Base-by-base conservation (phyloP, 2,888 invertebrate genomes). In the Molanna angustata region DNA sequence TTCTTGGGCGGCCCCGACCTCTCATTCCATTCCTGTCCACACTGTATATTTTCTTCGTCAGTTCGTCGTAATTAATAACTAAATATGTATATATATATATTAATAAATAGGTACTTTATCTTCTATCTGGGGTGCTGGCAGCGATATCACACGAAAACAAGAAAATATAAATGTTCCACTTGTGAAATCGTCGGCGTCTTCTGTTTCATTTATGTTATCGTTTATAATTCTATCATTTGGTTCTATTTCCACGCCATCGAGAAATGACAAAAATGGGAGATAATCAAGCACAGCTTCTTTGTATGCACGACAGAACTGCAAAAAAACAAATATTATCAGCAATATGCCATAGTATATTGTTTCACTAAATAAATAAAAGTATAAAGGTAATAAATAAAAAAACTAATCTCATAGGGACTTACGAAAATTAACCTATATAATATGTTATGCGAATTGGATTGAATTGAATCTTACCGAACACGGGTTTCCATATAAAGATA, bases 401-500 rank as follows among this genome's bases (percentile, higher is more conserved):
- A 7, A 27, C 11, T 27, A 27, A 7, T 27, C 11, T 27, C 27
- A 27, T 33, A 39, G 27, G 33, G 17, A 22, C 7, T 16, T 32
- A 9, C 14, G 18, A 40, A 27, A 18, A 52, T 50, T 41, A 17
- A 37, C 61, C 63, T 66, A 27, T 27, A 27, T 27, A 7, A 27
- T 11, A 7, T 27, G 27, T 27, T 4, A 27, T 27, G 27, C 4
- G 11, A 27, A 7, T 7, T 4, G 4, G 4, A 27, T 27, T 7
- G 27, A 7, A 11, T 4, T 7, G 27, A 27, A 27, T 7, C 11
- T 66, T 66, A 82, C 82, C 64, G 78, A 68, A 61, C 82, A 82
- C 3, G 82, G 82, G 64, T 82, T 83, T 41, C 82, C 82, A 52
- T 74, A 69, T 21, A 83, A 70, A 43, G 68, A 65, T 14, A 83